Evolutionary conservation across 2,888 invertebrate species (phyloP).

Genomic region (Parnassius orleans): DNA sequence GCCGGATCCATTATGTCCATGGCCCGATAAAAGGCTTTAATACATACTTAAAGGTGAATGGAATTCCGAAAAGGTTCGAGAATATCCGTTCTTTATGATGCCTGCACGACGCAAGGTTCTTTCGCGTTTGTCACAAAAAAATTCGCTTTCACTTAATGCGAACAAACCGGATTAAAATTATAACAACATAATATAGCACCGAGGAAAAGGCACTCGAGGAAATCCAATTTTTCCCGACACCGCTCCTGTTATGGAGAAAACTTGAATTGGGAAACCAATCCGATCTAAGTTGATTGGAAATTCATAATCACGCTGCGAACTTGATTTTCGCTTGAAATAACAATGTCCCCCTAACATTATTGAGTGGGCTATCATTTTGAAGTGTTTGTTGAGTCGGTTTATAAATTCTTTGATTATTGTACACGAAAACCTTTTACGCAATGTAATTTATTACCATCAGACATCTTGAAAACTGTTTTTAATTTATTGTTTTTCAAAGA

Average conservation of each 20-base stretch:
- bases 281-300: conserved; percentile 26
- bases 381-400: conserved; percentile 17
- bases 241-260: conserved; percentile 6
- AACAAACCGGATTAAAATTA: neutral
- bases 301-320: conserved; percentile 22
- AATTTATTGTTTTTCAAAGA: neutral
- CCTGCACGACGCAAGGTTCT: neutral
- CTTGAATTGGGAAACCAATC: conserved; percentile 24
- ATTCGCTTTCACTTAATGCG: conserved; percentile 5
- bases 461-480: neutral
- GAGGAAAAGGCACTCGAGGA: conserved; percentile 20
- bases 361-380: conserved; percentile 14
- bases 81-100: conserved; percentile 4
- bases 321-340: conserved; percentile 20
- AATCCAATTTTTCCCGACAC: conserved; percentile 25
- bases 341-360: conserved; percentile 19
- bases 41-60: conserved; percentile 49
- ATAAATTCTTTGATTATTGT: neutral
- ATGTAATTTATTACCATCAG: neutral
- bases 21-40: conserved; percentile 45
- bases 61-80: conserved; percentile 40
- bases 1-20: conserved; percentile 33
- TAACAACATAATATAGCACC: conserved; percentile 4
- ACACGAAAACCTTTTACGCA: neutral
- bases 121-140: neutral